Percentiles rank a stretch among this genome's conserved stretches.
These are phyloP conservation scores for Chironomus tentans DNA, from an alignment of 2,888 invertebrate species.

Conservation along the genomic window DNA sequence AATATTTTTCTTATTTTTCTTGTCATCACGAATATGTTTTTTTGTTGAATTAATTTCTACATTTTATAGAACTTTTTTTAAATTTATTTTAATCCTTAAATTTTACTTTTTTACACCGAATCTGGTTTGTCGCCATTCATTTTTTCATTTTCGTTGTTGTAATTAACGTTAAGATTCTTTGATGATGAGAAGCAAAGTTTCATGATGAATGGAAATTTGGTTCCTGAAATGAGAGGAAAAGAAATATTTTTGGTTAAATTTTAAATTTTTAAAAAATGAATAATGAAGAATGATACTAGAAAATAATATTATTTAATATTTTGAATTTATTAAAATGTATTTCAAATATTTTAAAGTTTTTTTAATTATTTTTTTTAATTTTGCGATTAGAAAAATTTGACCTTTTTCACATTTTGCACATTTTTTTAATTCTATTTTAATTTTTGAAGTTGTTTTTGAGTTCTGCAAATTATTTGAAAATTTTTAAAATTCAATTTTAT, in stretches of 20 bases:
- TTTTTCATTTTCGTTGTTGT: constrained; percentile 44
- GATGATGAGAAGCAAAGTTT: constrained; percentile 95
- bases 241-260: neutral
- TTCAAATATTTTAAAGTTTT: no score
- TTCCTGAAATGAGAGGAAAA: constrained; percentile 51
- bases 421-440: no score
- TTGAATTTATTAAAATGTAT: no score
- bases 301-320: neutral
- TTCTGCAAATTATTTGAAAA: no score
- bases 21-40: neutral
- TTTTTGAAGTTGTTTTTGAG: no score
- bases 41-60: neutral
- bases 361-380: no score
- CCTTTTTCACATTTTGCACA: no score
- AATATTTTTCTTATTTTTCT: neutral
- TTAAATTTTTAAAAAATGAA: no score
- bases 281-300: no score
- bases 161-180: constrained; percentile 50
- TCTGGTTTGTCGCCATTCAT: constrained; percentile 36
- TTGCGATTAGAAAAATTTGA: no score
- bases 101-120: constrained; percentile 9
- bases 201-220: constrained; percentile 97
- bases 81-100: neutral
- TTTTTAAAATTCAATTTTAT: no score
- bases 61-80: neutral